Percentiles rank a stretch among this genome's conserved stretches.
Conservation (phyloP, 2,113 vertebrate species). For the Takifugu bimaculatus region DNA sequence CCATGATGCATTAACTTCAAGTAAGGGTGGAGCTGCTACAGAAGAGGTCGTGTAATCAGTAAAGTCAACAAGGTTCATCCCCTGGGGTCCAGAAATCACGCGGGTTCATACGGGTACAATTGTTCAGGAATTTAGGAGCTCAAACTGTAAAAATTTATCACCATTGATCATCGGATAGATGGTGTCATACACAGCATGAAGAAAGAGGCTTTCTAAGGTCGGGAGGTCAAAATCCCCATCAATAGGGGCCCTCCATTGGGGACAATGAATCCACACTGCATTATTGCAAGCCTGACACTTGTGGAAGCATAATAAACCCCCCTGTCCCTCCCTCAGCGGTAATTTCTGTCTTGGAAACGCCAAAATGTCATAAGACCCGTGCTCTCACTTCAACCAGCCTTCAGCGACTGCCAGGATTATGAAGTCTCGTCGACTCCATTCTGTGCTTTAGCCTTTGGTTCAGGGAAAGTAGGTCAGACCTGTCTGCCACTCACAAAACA, state of each 20-base stretch:
- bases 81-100: background rate
- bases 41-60: background rate
- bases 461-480: slow-evolving; percentile 61
- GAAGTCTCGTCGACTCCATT: slow-evolving; percentile 43
- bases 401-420: slow-evolving; percentile 28
- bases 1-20: background rate
- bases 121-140: background rate
- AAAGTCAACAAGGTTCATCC: slow-evolving; percentile 10
- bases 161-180: background rate
- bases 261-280: no score
- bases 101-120: background rate
- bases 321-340: no score
- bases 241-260: background rate
- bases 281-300: no score
- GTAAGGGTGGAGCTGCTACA: background rate
- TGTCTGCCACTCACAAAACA: slow-evolving; percentile 62
- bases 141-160: background rate
- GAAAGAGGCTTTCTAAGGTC: background rate
- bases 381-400: slow-evolving; percentile 25
- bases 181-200: background rate
- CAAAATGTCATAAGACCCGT: background rate
- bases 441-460: slow-evolving; percentile 41
- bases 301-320: no score
- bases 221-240: background rate
- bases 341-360: slow-evolving; percentile 8